Conservation (phyloP, 2,888 invertebrate genomes). For the Linyphia triangularis region DNA sequence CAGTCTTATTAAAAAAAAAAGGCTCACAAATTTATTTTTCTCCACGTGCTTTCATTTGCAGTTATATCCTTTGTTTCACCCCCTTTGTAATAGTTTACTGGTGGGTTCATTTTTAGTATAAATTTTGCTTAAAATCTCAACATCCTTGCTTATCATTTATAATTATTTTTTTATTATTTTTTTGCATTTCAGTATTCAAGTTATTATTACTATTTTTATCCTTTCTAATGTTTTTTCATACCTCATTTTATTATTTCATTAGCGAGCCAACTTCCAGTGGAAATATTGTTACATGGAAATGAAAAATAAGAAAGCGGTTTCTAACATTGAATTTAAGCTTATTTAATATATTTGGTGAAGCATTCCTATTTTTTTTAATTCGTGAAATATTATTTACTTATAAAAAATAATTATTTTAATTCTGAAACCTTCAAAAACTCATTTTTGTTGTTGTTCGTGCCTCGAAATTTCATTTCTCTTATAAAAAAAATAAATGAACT, state of each 20-base stretch:
- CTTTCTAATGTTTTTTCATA: neutral
- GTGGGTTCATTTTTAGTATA: neutral
- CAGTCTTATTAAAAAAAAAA: constrained; percentile 2
- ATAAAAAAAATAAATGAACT: too few relatives aligned
- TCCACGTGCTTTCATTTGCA: constrained; percentile 7
- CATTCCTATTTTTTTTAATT: too few relatives aligned
- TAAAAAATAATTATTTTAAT: too few relatives aligned
- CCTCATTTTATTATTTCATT: constrained; percentile 7
- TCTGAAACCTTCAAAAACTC: too few relatives aligned
- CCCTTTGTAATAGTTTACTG: neutral
- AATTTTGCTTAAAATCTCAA: constrained; percentile 16
- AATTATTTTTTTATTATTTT: neutral
- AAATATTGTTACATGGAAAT: neutral
- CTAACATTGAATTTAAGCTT: neutral
- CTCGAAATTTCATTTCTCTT: too few relatives aligned
- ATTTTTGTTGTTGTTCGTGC: too few relatives aligned
- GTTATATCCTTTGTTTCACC: constrained; percentile 13
- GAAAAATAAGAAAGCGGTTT: neutral
- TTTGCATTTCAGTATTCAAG: neutral
- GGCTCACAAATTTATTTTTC: constrained; percentile 8
- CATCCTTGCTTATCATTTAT: neutral
- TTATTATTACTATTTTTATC: neutral
- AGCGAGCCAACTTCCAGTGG: neutral
- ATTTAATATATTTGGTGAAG: too few relatives aligned
- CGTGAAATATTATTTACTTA: too few relatives aligned